A percentile compares a stretch with the other conserved stretches of the same genome.
These are phyloP conservation scores for Opisthograptis luteolata DNA, from an alignment of 2,888 invertebrate genomes.

Conservation along the genomic window DNA sequence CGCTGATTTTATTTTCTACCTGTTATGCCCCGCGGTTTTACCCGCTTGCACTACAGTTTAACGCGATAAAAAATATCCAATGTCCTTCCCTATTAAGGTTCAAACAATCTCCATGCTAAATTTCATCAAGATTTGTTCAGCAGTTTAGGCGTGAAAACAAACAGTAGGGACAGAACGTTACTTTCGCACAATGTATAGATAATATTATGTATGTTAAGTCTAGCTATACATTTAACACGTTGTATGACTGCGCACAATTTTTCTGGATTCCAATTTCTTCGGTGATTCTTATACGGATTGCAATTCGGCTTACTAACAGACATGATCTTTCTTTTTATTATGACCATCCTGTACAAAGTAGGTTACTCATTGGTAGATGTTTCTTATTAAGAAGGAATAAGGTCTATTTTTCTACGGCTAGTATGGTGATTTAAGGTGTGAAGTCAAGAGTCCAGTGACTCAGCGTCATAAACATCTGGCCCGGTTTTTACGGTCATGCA, in stretches of 20 bases:
- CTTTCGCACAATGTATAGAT: too few relatives aligned
- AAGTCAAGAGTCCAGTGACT: conserved; percentile 57
- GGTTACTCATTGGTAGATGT: background rate
- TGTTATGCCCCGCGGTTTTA: too few relatives aligned
- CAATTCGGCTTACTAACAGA: conserved; percentile 17
- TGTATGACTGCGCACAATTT: conserved; percentile 3
- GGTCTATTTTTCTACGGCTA: conserved; percentile 14
- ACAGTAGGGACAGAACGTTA: too few relatives aligned
- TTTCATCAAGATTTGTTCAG: too few relatives aligned
- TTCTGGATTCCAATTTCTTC: conserved; percentile 5
- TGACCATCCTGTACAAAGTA: conserved; percentile 13
- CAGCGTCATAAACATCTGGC: conserved; percentile 70
- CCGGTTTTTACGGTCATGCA: conserved; percentile 57
- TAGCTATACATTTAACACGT: background rate
- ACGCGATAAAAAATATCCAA: too few relatives aligned
- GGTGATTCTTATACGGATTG: conserved; percentile 19
- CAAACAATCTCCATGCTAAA: too few relatives aligned
- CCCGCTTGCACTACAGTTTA: too few relatives aligned
- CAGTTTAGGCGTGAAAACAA: too few relatives aligned
- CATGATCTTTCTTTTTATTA: conserved; percentile 17
- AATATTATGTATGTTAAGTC: too few relatives aligned
- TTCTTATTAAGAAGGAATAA: conserved; percentile 22
- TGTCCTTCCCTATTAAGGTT: too few relatives aligned
- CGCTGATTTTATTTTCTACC: too few relatives aligned
- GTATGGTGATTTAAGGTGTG: conserved; percentile 32